Conservation (phyloP, 2,797 vertebrate genomes). For the Pseudochirops cupreus region DNA sequence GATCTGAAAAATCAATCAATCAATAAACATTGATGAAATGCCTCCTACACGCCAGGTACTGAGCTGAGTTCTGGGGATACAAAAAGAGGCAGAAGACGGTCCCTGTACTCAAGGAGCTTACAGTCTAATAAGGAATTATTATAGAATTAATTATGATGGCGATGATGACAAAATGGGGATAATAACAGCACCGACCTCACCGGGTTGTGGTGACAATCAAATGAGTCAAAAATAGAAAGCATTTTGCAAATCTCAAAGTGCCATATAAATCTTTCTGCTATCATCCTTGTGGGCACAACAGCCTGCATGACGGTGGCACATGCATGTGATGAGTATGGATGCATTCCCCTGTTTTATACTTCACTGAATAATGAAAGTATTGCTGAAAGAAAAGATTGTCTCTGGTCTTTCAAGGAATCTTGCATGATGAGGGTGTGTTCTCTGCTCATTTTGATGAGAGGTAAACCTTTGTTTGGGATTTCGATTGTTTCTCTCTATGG, state of each 20-base stretch:
- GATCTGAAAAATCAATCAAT: neutral
- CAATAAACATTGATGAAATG: neutral
- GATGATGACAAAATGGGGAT: neutral
- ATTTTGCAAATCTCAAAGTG: neutral
- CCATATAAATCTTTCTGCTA: neutral
- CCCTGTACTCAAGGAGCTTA: neutral
- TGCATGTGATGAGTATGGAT: neutral
- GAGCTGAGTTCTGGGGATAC: neutral
- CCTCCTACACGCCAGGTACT: neutral
- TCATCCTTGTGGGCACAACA: neutral
- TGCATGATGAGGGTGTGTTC: neutral
- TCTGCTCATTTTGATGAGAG: no score
- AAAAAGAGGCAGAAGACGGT: neutral
- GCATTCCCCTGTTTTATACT: neutral
- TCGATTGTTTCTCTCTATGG: no score
- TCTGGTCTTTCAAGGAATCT: neutral
- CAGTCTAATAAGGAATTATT: neutral
- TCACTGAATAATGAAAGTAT: neutral
- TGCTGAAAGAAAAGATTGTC: neutral
- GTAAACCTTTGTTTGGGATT: no score
- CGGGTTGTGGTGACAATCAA: neutral
- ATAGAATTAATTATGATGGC: neutral
- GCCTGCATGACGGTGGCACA: neutral
- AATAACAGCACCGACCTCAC: neutral
- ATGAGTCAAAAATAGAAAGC: neutral